These are phyloP conservation scores for Nesogale talazaci DNA, from an alignment of 2,113 vertebrate genomes.

Conservation along the genomic window DNA sequence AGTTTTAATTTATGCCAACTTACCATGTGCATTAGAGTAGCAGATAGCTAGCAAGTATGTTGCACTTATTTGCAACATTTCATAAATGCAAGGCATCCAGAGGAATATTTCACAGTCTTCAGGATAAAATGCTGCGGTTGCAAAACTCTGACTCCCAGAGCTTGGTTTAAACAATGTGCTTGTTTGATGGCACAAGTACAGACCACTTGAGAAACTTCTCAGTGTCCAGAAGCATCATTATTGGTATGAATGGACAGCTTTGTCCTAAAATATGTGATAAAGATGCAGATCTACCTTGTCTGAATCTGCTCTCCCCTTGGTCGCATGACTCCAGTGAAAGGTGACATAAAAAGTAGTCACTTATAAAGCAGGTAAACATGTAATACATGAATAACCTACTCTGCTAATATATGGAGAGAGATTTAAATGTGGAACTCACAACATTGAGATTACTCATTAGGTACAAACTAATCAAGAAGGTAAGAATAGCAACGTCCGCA, in stretches of 20 bases:
- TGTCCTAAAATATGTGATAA: background rate
- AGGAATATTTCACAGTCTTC: background rate
- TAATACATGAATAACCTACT: background rate
- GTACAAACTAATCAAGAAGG: background rate
- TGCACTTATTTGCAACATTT: too few relatives aligned
- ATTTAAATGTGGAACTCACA: background rate
- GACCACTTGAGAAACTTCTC: background rate
- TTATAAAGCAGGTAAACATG: background rate
- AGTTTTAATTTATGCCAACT: too few relatives aligned
- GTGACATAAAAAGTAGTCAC: background rate
- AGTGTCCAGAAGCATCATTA: background rate
- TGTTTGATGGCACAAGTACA: background rate
- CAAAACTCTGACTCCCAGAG: background rate
- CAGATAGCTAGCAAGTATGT: too few relatives aligned
- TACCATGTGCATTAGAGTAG: too few relatives aligned
- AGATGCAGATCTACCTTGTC: background rate
- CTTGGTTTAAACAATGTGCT: background rate
- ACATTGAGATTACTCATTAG: background rate
- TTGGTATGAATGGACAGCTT: background rate
- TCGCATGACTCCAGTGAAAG: background rate
- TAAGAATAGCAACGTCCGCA: background rate
- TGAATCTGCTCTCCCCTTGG: background rate
- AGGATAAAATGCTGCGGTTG: background rate
- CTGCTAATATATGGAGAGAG: background rate
- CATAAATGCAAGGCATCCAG: background rate